phyloP scores from a whole-genome alignment of 1,140 invertebrate species.

The Caenorhabditis remanei region DNA sequence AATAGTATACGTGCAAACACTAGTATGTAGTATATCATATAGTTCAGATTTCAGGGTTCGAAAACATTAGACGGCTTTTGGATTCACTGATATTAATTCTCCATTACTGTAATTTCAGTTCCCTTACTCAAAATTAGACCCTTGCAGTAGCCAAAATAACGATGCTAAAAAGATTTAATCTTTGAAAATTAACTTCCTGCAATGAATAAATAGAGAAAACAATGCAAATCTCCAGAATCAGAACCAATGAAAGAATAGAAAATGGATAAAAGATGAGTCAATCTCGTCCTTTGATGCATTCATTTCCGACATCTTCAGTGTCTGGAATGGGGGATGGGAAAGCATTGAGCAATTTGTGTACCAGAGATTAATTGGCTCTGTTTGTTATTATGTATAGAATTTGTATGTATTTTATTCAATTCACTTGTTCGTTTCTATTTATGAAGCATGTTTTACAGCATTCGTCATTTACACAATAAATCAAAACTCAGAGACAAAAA shows the following conservation, averaged over 20 bases:
- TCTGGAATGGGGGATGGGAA: background rate
- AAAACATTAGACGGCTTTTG: too few species aligned
- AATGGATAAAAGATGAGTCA: slow-evolving; percentile 23
- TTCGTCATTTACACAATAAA: slow-evolving; percentile 11
- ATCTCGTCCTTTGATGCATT: slow-evolving; percentile 36
- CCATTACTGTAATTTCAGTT: too few species aligned
- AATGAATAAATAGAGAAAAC: background rate
- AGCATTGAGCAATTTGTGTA: background rate
- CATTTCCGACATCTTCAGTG: slow-evolving; percentile 21
- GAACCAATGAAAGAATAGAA: background rate
- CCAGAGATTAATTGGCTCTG: slow-evolving; percentile 24
- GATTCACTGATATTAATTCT: too few species aligned
- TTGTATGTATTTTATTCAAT: background rate
- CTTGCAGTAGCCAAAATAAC: too few species aligned
- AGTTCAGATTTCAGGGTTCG: too few species aligned
- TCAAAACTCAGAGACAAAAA: background rate
- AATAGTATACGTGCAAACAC: background rate
- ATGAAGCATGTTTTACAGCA: slow-evolving; percentile 34
- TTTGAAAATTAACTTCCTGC: too few species aligned
- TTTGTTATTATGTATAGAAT: slow-evolving; percentile 7
- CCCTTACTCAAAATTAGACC: too few species aligned
- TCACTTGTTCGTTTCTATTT: slow-evolving; percentile 19
- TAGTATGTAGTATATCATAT: too few species aligned
- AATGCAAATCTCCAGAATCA: background rate
- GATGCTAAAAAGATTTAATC: too few species aligned